A percentile compares a stretch with the other conserved stretches of the same genome.
Evolutionary conservation across 2,888 invertebrate species (phyloP).

Genomic region (Congeria kusceri): DNA sequence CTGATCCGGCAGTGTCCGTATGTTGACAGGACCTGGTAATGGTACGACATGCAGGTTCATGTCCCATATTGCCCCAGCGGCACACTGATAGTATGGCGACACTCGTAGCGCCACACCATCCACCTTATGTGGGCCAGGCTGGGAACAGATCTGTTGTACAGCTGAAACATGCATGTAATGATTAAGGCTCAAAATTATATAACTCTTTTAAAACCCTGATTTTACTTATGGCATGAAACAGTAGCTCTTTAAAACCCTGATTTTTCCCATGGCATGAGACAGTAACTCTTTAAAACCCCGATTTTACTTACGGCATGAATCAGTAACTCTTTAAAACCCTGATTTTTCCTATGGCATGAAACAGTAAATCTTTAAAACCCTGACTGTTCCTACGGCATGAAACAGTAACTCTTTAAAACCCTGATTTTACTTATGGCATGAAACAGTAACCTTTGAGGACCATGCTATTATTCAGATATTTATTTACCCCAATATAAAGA

Average conservation of each 20-base stretch:
- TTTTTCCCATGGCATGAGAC: too few relatives aligned
- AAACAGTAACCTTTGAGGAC: too few relatives aligned
- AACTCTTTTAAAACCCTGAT: too few relatives aligned
- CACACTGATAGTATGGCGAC: conserved; percentile 58
- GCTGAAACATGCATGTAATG: conserved; percentile 35
- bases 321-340: too few relatives aligned
- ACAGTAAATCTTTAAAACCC: conserved; percentile 29
- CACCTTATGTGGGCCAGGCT: conserved; percentile 44
- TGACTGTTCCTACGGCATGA: too few relatives aligned
- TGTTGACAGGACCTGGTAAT: conserved; percentile 60
- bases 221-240: conserved; percentile 53
- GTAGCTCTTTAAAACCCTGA: conserved; percentile 6
- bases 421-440: too few relatives aligned
- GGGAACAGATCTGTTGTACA: conserved; percentile 46
- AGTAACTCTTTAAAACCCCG: too few relatives aligned
- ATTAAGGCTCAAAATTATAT: too few relatives aligned
- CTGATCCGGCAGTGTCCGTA: conserved; percentile 59
- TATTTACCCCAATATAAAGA: too few relatives aligned
- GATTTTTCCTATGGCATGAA: conserved; percentile 44
- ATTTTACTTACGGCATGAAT: too few relatives aligned
- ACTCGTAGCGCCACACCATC: conserved; percentile 49
- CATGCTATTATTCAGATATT: too few relatives aligned
- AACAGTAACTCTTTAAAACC: too few relatives aligned
- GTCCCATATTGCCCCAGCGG: conserved; percentile 58
- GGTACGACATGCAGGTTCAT: conserved; percentile 47